These are phyloP conservation scores for Poeciliopsis prolifica DNA, from an alignment of 2,113 vertebrate genomes.

Conservation along the genomic window DNA sequence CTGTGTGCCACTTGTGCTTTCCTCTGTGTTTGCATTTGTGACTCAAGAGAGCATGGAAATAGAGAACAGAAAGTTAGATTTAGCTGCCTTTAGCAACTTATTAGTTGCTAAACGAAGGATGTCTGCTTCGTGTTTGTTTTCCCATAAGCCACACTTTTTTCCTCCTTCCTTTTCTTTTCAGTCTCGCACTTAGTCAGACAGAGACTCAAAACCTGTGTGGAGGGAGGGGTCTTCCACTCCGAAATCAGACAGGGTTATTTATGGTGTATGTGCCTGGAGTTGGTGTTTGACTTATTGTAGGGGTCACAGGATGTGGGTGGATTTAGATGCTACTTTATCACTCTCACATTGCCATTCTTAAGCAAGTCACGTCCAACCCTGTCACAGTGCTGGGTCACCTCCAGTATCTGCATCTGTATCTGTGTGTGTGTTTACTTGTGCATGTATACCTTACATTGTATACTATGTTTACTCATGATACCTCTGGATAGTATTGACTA, in stretches of 20 bases:
- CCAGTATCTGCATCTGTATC: slow-evolving; percentile 72
- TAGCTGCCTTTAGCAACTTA: slow-evolving; percentile 26
- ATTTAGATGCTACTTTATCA: slow-evolving; percentile 75
- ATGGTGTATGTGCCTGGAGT: slow-evolving; percentile 61
- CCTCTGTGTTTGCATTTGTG: slow-evolving; percentile 8
- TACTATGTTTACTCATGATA: slow-evolving; percentile 25
- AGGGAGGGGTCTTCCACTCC: slow-evolving; percentile 37
- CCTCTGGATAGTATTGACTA: slow-evolving; percentile 49
- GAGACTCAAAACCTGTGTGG: slow-evolving; percentile 40
- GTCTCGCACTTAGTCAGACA: slow-evolving; percentile 39
- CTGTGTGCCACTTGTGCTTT: slow-evolving; percentile 31
- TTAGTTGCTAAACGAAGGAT: slow-evolving; percentile 28
- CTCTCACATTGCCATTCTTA: slow-evolving; percentile 71
- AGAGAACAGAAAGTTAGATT: slow-evolving; percentile 37
- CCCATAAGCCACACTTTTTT: slow-evolving; percentile 47
- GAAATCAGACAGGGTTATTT: slow-evolving; percentile 67
- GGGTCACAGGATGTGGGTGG: slow-evolving; percentile 73
- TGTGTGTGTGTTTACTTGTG: slow-evolving; percentile 14
- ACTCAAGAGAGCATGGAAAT: slow-evolving; percentile 21
- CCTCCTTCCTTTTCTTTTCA: slow-evolving; percentile 3
- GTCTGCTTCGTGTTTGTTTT: slow-evolving; percentile 46
- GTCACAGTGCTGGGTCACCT: slow-evolving; percentile 72
- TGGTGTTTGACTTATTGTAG: slow-evolving; percentile 75
- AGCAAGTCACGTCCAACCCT: slow-evolving; percentile 71
- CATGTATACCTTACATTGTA: slow-evolving; percentile 36